Conservation (phyloP, 1,140 invertebrate species). For the Oncopodura yosiiana region DNA sequence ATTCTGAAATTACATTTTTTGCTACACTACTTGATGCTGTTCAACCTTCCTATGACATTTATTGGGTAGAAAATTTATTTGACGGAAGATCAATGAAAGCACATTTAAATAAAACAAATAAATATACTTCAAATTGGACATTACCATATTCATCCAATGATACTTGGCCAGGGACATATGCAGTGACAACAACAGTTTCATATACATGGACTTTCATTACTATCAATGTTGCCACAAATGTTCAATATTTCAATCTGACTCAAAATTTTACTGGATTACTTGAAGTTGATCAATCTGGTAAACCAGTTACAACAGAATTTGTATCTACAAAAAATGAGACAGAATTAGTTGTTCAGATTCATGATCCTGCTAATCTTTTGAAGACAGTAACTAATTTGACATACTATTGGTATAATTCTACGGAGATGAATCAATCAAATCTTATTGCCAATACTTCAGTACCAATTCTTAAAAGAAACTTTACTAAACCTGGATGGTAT, state of each 20-base stretch:
- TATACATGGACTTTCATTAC: conserved; percentile 2
- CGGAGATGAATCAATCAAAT: background rate
- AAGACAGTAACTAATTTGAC: conserved; percentile 11
- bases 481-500: conserved; percentile 21
- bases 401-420: conserved; percentile 26
- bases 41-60: conserved; percentile 10
- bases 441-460: conserved; percentile 20
- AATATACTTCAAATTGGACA: conserved; percentile 17
- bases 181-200: conserved; percentile 8
- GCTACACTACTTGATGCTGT: conserved; percentile 5
- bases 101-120: conserved; percentile 13
- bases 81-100: background rate
- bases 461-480: conserved; percentile 19
- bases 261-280: conserved; percentile 21
- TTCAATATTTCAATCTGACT: conserved; percentile 9
- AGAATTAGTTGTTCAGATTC: conserved; percentile 13
- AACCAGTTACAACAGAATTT: background rate
- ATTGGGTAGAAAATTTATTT: conserved; percentile 18
- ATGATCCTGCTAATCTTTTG: conserved; percentile 27
- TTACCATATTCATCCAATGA: conserved; percentile 4
- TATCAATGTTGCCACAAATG: background rate
- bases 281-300: conserved; percentile 16
- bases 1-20: conserved; percentile 20
- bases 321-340: conserved; percentile 26
- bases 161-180: conserved; percentile 10